Base-by-base conservation (phyloP, 1,140 invertebrate genomes). In the Branchinecta lindahli region DNA sequence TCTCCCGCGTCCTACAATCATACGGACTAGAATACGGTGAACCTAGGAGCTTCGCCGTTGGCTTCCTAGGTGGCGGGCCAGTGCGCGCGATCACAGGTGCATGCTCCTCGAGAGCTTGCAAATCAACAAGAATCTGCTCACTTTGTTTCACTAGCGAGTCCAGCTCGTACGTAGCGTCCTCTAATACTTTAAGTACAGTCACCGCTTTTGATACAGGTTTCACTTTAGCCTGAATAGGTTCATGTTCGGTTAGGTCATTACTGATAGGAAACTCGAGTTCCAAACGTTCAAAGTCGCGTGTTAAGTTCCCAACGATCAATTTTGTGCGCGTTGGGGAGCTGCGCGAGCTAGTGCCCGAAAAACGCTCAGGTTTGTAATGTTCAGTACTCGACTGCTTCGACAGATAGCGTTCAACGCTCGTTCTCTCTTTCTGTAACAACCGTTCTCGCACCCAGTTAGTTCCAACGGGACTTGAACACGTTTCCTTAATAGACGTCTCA, bases 401-500 rank as follows among this genome's bases (percentile, higher is more conserved):
- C 52, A 61, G 12, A 20, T 15, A 61, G 12, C 18, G 12, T 61
- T 61, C 52, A 12, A 6, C 18, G 52, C 52, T 20, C 52, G 52
- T 20, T 15, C 52, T 2, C 52, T 61, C 52, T 61, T 20, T 61
- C 18, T 61, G 52, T 20, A 61, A 20, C 52, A 61, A 20, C 52
- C 18, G 12, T 15, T 61, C 52, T 1, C 18, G 12, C 12, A 20
- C 52, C 52, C 52, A 61, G 18, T 61, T 61, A 20, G 52, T 15
- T 15, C 18, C 12, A 61, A 20, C 12, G 12, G 52, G 12, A 20
- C 12, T 20, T 15, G 52, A 61, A 61, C 52, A 61, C 18, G 52
- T 20, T 61, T 61, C 52, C 18, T 61, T 61, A 61, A 61, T 61
- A 61, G 52, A 61, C 18, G 52, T 61, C 52, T 61, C 52, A 15